These are phyloP conservation scores for Xylophagus ater DNA, from an alignment of 2,888 invertebrate species.

Conservation along the genomic window DNA sequence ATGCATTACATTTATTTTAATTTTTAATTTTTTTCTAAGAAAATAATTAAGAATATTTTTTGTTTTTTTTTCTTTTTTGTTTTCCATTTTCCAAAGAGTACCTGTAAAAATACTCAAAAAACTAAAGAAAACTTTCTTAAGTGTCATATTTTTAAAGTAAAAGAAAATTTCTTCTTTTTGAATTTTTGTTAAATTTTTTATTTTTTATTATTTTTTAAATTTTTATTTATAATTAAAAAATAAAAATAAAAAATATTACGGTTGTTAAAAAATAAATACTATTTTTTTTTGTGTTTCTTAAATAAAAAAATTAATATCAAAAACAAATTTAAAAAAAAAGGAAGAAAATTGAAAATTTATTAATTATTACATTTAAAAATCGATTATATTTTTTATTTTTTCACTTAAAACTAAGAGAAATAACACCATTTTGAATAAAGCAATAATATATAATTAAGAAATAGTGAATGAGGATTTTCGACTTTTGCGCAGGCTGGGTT, in stretches of 20 bases:
- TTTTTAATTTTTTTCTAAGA: too few relatives aligned
- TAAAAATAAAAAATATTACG: slow-evolving; percentile 14
- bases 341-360: slow-evolving; percentile 1
- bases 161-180: background rate
- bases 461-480: too few relatives aligned
- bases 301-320: slow-evolving; percentile 4
- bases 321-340: slow-evolving; percentile 8
- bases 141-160: slow-evolving; percentile 1
- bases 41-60: too few relatives aligned
- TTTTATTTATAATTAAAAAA: slow-evolving; percentile 2
- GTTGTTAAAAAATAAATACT: slow-evolving; percentile 14
- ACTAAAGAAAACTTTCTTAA: background rate
- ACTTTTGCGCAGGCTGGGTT: slow-evolving; percentile 23
- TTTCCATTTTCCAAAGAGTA: slow-evolving; percentile 1
- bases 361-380: slow-evolving; percentile 13
- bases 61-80: too few relatives aligned
- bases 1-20: too few relatives aligned
- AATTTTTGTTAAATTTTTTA: slow-evolving; percentile 1
- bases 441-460: too few relatives aligned
- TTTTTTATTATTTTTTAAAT: slow-evolving; percentile 3
- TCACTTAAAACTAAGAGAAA: too few relatives aligned
- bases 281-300: slow-evolving; percentile 14
- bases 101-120: slow-evolving; percentile 8
- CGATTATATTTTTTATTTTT: slow-evolving; percentile 25
- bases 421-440: too few relatives aligned